Evolutionary conservation across 2,113 vertebrate species (phyloP).

Genomic region (Cavia aperea): DNA sequence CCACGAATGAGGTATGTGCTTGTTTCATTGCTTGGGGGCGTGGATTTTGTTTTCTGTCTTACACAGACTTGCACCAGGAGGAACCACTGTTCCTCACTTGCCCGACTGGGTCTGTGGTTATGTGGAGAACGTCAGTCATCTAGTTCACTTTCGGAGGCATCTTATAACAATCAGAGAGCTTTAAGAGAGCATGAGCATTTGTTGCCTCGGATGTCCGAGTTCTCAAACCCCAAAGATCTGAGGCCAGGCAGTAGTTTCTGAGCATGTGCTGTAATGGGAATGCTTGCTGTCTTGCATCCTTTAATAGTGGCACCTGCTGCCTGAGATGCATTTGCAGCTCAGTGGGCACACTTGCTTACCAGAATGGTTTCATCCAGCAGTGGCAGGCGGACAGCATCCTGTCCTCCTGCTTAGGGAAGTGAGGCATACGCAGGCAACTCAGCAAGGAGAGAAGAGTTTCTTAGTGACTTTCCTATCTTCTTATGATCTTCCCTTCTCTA

Average conservation of each 20-base stretch:
- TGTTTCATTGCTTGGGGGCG: background rate
- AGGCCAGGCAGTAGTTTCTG: background rate
- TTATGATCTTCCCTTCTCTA: background rate
- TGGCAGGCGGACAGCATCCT: background rate
- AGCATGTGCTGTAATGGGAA: background rate
- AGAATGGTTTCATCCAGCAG: background rate
- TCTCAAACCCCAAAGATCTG: background rate
- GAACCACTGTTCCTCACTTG: background rate
- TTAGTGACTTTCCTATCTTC: background rate
- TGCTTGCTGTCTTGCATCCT: background rate
- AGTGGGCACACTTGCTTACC: background rate
- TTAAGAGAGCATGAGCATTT: background rate
- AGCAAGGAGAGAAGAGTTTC: too few relatives aligned
- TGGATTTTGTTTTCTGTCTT: background rate
- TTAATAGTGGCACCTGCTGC: rapidly evolving
- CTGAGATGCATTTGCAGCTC: background rate
- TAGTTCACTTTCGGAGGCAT: background rate
- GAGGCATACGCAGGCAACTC: background rate
- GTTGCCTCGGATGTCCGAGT: background rate
- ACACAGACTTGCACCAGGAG: background rate
- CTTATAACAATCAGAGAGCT: background rate
- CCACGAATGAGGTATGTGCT: constrained; percentile 92
- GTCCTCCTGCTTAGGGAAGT: background rate
- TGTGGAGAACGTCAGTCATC: too few relatives aligned
- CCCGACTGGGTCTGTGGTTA: too few relatives aligned